Base-by-base conservation (phyloP, 2,888 invertebrate species). In the Tachina grossa region DNA sequence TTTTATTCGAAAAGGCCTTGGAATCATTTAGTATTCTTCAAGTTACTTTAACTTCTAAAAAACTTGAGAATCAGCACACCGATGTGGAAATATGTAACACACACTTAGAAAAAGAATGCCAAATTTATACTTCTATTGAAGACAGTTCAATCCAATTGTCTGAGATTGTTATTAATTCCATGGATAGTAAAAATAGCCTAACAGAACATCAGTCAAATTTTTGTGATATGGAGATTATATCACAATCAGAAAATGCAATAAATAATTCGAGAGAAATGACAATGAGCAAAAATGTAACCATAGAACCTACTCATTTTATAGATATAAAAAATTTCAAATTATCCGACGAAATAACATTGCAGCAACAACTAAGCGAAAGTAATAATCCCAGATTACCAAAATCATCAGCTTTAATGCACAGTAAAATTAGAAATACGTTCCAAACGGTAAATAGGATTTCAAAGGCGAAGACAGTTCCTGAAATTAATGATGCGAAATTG, bases 1-100 rank as follows among this genome's bases (percentile, higher is more conserved):
- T 77, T 6, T 71, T 83, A 41, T 71, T 83, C 65, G 47, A 83
- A 39, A 83, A 83, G 43, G 76, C 82, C 8, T 13, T 77, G 16
- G 76, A 68, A 31, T 59, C 76, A 14, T n/a, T 65, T 9, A 55
- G 43, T 45, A 31, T 71, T 45, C 71, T 83, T n/a, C 41, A 61
- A 51, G 16, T 51, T 22, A 13, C 16, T n/a, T 14, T 75, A 1
- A 45, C 3, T 45, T 13, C n/a, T n/a, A 45, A 71, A 51, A 22
- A 61, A n/a, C 11, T 47, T 19, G 9, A 53, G 31, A 16, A n/a
- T 8, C 14, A 53, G 9, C 9, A 43, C 14, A 9, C 3, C 9
- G 13, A 14, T 43, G 13, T 41, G 1, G 13, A 47, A 16, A 41
- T 19, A 11, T 39, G 14, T 19, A 45, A 19, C 39, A 47, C 19